These are phyloP conservation scores for Mormyrus iriodes DNA, from an alignment of 2,113 vertebrate species.

Conservation along the genomic window DNA sequence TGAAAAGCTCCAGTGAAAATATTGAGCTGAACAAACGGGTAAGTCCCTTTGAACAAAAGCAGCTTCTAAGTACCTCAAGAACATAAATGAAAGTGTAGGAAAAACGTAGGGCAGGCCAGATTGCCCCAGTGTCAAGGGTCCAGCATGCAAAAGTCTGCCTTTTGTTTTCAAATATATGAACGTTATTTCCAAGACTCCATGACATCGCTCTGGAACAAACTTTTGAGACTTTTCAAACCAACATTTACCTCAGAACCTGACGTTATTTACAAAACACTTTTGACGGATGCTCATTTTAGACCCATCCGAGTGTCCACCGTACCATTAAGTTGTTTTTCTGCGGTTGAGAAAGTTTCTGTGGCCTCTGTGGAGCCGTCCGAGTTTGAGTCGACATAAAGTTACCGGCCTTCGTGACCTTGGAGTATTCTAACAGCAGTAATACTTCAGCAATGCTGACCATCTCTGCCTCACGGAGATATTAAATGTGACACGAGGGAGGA, in stretches of 20 bases:
- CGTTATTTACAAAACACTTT: conserved; percentile 50
- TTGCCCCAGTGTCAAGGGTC: too few species aligned
- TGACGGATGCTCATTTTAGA: conserved; percentile 39
- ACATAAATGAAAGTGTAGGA: background rate
- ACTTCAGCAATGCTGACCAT: background rate
- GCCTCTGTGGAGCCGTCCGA: background rate
- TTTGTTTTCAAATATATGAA: conserved; percentile 30
- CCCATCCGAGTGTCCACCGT: conserved; percentile 22
- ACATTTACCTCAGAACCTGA: conserved; percentile 42
- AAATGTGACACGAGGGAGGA: background rate
- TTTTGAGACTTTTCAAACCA: conserved; percentile 24
- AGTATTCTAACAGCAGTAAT: background rate
- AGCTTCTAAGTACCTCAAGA: background rate
- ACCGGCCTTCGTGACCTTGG: background rate
- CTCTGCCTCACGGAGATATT: background rate
- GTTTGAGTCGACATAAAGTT: background rate
- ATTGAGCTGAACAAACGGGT: background rate
- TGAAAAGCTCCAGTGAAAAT: background rate
- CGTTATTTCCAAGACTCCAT: conserved; percentile 32
- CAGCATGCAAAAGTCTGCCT: conserved; percentile 11
- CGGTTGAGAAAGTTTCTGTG: background rate
- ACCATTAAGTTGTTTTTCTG: conserved; percentile 36
- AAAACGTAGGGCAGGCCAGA: conserved; percentile 36
- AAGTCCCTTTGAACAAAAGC: background rate
- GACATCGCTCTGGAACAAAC: conserved; percentile 33